These are phyloP conservation scores for Drosophila lacteicornis DNA, from an alignment of 1,140 invertebrate genomes.

Conservation along the genomic window DNA sequence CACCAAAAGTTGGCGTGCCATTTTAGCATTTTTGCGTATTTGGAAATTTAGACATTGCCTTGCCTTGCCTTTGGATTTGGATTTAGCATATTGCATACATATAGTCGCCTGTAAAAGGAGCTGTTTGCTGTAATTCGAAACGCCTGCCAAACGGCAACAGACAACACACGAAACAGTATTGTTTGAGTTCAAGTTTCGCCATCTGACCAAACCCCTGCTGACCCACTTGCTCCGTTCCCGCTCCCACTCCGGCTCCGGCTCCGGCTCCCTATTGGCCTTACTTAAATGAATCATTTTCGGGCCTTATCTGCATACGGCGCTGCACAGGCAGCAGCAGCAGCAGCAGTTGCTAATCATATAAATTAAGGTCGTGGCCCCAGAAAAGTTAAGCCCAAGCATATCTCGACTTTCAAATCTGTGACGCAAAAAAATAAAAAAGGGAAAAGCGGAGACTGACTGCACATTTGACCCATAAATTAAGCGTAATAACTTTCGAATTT, in stretches of 20 bases:
- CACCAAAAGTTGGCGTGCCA: conserved; percentile 47
- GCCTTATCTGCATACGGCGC: conserved; percentile 66
- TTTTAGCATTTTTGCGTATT: conserved; percentile 77
- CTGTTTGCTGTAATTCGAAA: conserved; percentile 64
- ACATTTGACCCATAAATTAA: conserved; percentile 82
- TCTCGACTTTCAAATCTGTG: conserved; percentile 78
- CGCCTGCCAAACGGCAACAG: conserved; percentile 67
- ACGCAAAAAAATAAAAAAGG: conserved; percentile 69
- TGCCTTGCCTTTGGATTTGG: conserved; percentile 21
- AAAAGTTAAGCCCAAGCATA: conserved; percentile 45
- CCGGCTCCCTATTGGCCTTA: not conserved
- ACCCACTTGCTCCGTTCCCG: conserved; percentile 32
- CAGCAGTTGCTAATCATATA: conserved; percentile 75
- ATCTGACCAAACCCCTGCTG: conserved; percentile 35
- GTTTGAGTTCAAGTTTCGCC: conserved; percentile 52
- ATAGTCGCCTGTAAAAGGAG: conserved; percentile 65
- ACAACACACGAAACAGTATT: conserved; percentile 45
- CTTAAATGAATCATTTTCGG: conserved; percentile 61
- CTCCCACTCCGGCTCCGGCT: not conserved
- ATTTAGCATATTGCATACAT: conserved; percentile 49
- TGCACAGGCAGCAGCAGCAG: not conserved
- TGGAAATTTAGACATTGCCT: conserved; percentile 71
- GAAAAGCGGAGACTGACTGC: conserved; percentile 46
- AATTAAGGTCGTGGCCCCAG: conserved; percentile 68
- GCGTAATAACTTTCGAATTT: conserved; percentile 82